These are phyloP conservation scores for Hipparchia semele DNA, from an alignment of 2,888 invertebrate genomes.

Conservation along the genomic window DNA sequence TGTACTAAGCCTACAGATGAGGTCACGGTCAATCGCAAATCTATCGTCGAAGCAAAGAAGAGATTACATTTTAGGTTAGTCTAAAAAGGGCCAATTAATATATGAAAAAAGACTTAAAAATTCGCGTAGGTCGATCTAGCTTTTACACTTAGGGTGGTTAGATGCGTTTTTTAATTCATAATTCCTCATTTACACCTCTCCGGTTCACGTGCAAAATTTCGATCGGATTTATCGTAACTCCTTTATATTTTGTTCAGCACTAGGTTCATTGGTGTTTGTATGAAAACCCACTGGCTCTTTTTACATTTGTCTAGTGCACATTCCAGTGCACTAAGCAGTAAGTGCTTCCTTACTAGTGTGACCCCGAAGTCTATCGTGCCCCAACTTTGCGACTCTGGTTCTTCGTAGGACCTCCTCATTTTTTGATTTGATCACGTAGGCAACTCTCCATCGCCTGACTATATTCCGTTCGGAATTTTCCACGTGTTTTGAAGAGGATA, in stretches of 20 bases:
- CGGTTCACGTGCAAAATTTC: slow-evolving; percentile 33
- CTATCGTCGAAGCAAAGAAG: background rate
- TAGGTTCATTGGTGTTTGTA: too few relatives aligned
- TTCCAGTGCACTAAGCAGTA: too few relatives aligned
- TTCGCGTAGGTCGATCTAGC: slow-evolving; percentile 62
- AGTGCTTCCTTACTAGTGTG: too few relatives aligned
- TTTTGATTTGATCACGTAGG: too few relatives aligned
- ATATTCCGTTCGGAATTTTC: background rate
- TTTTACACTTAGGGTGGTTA: slow-evolving; percentile 66
- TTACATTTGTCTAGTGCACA: too few relatives aligned
- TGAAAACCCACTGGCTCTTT: too few relatives aligned
- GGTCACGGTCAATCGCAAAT: background rate
- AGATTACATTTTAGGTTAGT: slow-evolving; percentile 29
- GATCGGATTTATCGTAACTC: background rate
- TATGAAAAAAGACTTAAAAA: slow-evolving; percentile 50
- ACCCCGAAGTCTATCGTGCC: too few relatives aligned
- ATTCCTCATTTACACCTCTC: slow-evolving; percentile 61
- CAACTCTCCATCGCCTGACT: too few relatives aligned
- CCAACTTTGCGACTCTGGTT: too few relatives aligned
- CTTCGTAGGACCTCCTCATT: too few relatives aligned
- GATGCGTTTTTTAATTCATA: slow-evolving; percentile 53
- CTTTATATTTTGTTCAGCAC: background rate
- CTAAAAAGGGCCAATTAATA: slow-evolving; percentile 39
- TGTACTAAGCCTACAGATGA: background rate
- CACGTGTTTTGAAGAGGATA: slow-evolving; percentile 26